Percentiles rank a stretch among this genome's conserved stretches.
Conservation (phyloP, 2,113 vertebrate species). For the Labeo rohita region DNA sequence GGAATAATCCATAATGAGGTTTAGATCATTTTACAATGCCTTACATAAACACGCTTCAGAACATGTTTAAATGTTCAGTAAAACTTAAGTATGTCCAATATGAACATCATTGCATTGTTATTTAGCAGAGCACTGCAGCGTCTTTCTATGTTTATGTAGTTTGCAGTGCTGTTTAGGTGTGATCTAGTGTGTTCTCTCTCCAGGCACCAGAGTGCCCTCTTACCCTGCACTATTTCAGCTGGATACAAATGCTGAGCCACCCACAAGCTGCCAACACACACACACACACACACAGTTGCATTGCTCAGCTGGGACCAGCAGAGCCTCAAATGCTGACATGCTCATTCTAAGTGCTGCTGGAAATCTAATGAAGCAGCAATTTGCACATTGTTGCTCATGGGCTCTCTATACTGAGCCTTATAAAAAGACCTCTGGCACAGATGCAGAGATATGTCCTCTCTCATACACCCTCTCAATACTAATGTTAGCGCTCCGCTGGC, state of each 20-base stretch:
- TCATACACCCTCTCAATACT: slow-evolving; percentile 35
- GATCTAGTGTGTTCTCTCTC: background rate
- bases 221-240: slow-evolving; percentile 31
- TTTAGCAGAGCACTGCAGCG: background rate
- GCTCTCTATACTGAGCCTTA: slow-evolving; percentile 47
- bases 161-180: background rate
- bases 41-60: background rate
- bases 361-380: slow-evolving; percentile 63
- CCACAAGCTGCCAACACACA: slow-evolving; percentile 27
- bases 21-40: background rate
- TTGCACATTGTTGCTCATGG: slow-evolving; percentile 54
- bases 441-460: slow-evolving; percentile 21
- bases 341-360: slow-evolving; percentile 54
- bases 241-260: slow-evolving; percentile 44
- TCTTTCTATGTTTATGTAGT: slow-evolving; percentile 16
- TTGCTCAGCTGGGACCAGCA: slow-evolving; percentile 46
- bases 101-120: background rate
- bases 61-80: background rate
- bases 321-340: slow-evolving; percentile 56
- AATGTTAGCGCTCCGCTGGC: slow-evolving; percentile 30
- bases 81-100: background rate
- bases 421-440: slow-evolving; percentile 51
- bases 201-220: slow-evolving; percentile 38
- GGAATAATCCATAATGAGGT: too few relatives aligned
- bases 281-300: slow-evolving; percentile 34